A percentile compares a stretch with the other conserved stretches of the same genome.
Evolutionary conservation across 2,797 vertebrate genomes (phyloP).

Genomic region (Lophotriccus pileatus): DNA sequence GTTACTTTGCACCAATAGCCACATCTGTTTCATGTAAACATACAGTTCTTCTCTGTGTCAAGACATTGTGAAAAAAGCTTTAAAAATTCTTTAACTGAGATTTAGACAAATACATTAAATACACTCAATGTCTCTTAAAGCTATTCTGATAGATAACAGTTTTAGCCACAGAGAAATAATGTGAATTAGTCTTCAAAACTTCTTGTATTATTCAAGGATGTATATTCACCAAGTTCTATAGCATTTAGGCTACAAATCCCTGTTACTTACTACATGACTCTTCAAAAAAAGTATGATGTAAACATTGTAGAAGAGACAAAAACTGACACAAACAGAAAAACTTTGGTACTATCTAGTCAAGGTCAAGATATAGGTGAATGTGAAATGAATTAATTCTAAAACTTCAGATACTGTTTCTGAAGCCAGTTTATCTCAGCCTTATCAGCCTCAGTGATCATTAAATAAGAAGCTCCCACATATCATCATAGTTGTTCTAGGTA

Average conservation of each 20-base stretch:
- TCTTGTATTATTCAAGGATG: not conserved
- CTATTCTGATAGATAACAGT: not conserved
- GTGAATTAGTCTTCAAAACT: not conserved
- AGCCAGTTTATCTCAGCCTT: not conserved
- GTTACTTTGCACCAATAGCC: not conserved
- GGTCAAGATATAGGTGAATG: not conserved
- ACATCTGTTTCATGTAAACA: not conserved
- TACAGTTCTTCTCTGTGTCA: not conserved
- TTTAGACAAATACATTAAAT: not conserved
- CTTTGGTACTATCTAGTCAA: not conserved
- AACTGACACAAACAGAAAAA: not conserved
- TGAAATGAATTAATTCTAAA: not conserved
- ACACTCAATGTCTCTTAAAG: not conserved
- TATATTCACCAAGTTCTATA: not conserved
- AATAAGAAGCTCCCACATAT: not conserved
- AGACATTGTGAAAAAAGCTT: not conserved
- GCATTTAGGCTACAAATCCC: not conserved
- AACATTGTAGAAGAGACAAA: not conserved
- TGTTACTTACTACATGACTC: not conserved
- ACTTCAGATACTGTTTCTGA: not conserved
- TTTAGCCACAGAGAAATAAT: not conserved
- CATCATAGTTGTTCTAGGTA: not conserved
- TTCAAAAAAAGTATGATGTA: not conserved
- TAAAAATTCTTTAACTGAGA: not conserved
- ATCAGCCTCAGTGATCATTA: not conserved